Percentiles rank a stretch among this genome's conserved stretches.
These are phyloP conservation scores for Dendrolimus pini DNA, from an alignment of 2,888 invertebrate genomes.

Conservation along the genomic window DNA sequence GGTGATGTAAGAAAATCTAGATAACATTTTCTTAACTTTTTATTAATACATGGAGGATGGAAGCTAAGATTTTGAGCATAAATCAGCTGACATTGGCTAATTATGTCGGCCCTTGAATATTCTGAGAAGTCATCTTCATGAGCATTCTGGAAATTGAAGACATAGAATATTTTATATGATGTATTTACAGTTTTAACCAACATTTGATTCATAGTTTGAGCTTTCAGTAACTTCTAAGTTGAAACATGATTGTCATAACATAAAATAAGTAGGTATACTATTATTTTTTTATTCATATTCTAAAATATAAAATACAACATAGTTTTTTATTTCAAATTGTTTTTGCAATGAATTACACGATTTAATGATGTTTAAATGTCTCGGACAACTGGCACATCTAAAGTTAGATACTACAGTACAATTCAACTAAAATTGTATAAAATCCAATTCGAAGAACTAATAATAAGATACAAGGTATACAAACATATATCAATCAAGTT, in stretches of 20 bases:
- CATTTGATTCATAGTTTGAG: background rate
- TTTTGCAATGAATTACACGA: no score
- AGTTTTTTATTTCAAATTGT: background rate
- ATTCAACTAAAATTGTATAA: no score
- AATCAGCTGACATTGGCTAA: constrained; percentile 52
- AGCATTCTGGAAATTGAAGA: constrained; percentile 52
- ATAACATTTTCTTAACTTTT: constrained; percentile 47
- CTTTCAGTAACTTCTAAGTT: background rate
- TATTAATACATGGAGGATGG: constrained; percentile 52
- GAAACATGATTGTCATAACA: background rate
- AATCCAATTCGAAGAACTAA: no score
- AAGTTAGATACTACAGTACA: no score
- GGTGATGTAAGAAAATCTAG: constrained; percentile 48
- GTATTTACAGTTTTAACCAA: background rate
- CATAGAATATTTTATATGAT: no score
- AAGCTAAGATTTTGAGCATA: constrained; percentile 47
- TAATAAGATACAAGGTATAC: no score
- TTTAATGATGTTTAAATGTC: no score
- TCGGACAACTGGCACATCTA: no score
- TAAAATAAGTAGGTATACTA: background rate
- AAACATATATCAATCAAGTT: background rate
- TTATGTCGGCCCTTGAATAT: constrained; percentile 33
- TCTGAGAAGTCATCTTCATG: constrained; percentile 47
- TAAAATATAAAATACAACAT: background rate
- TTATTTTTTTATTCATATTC: background rate